Evolutionary conservation across 1,140 invertebrate genomes (phyloP).

Genomic region (Bombus fervidus): DNA sequence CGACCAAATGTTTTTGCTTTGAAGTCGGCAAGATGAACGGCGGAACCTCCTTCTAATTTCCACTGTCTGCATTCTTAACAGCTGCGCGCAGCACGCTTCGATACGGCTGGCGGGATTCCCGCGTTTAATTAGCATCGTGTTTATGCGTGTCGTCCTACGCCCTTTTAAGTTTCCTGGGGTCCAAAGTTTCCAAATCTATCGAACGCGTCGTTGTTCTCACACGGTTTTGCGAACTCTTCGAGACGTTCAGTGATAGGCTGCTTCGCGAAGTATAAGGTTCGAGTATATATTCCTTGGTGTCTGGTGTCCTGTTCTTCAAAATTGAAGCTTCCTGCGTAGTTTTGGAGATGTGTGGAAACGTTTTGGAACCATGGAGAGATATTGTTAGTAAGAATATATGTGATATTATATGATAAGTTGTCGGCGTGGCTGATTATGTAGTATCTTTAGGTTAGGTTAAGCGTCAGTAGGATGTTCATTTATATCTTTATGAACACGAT

Average conservation of each 20-base stretch:
- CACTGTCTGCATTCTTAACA: constrained; percentile 74
- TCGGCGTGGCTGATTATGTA: not conserved
- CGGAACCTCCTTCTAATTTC: constrained; percentile 72
- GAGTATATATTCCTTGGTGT: not conserved
- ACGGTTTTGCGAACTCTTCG: not conserved
- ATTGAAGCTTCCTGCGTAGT: not conserved
- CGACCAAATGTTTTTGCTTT: constrained; percentile 74
- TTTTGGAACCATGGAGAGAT: not conserved
- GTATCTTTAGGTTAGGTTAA: not conserved
- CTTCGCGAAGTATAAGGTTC: not conserved
- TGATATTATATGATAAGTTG: not conserved
- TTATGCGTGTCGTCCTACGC: constrained; percentile 51
- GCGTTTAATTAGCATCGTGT: constrained; percentile 73
- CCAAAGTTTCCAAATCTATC: constrained; percentile 14
- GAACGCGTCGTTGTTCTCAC: not conserved
- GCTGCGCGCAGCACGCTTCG: constrained; percentile 66
- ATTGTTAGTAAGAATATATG: not conserved
- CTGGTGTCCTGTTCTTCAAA: not conserved
- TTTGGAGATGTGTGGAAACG: not conserved
- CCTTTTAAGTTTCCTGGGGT: constrained; percentile 27
- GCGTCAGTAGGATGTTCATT: not conserved
- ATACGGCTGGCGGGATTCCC: constrained; percentile 59
- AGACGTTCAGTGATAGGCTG: not conserved
- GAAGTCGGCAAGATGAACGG: constrained; percentile 73
- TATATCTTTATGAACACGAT: not conserved